phyloP scores from a whole-genome alignment of 2,797 vertebrate species.

The Poeciliopsis presidionis region DNA sequence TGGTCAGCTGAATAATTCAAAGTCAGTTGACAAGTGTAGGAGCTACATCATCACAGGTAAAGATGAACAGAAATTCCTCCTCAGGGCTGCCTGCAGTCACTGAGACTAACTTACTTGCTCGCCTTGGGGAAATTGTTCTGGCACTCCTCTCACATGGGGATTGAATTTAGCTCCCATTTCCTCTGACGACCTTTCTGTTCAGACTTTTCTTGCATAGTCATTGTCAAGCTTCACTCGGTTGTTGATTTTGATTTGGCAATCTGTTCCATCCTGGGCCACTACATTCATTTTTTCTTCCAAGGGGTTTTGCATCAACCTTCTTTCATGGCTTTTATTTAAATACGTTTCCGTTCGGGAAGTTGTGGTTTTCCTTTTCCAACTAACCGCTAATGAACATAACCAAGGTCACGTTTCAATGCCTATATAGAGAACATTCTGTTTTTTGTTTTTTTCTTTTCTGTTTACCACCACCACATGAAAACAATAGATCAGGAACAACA shows the following conservation, averaged over 20 bases:
- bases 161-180: slow-evolving; percentile 21
- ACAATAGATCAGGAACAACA: neutral
- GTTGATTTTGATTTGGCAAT: slow-evolving; percentile 17
- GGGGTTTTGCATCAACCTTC: slow-evolving; percentile 19
- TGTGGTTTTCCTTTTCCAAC: slow-evolving; percentile 11
- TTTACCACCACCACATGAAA: neutral
- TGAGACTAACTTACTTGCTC: slow-evolving; percentile 33
- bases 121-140: slow-evolving; percentile 32
- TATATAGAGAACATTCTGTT: neutral
- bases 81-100: slow-evolving; percentile 26
- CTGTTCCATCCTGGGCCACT: slow-evolving; percentile 8
- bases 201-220: slow-evolving; percentile 20
- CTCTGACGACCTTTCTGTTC: slow-evolving; percentile 17
- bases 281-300: slow-evolving; percentile 18
- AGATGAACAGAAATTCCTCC: slow-evolving; percentile 49
- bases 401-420: slow-evolving; percentile 47
- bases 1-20: slow-evolving; percentile 60
- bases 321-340: slow-evolving; percentile 48
- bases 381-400: slow-evolving; percentile 9
- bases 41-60: slow-evolving; percentile 38
- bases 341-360: slow-evolving; percentile 52
- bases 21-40: slow-evolving; percentile 22
- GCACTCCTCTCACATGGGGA: slow-evolving; percentile 2
- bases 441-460: neutral
- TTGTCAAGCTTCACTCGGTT: slow-evolving; percentile 11